These are phyloP conservation scores for Haemorhous mexicanus DNA, from an alignment of 2,113 vertebrate genomes.

Conservation along the genomic window DNA sequence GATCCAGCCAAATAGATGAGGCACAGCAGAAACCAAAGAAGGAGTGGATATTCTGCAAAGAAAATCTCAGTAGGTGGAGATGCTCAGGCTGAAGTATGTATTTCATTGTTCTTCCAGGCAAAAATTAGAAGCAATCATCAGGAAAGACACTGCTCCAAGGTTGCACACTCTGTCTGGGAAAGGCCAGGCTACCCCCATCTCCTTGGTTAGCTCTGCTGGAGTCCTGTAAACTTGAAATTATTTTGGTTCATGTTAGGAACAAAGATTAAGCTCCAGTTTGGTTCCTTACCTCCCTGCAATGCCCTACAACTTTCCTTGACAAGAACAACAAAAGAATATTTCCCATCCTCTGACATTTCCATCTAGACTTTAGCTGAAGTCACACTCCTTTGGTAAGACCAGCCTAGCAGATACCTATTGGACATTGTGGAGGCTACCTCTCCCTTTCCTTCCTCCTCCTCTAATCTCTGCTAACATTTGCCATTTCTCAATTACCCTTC, in stretches of 20 bases:
- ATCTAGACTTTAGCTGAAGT: not conserved
- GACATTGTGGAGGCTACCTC: not conserved
- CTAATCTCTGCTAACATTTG: not conserved
- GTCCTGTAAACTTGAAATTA: not conserved
- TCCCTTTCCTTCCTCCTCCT: not conserved
- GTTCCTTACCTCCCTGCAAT: not conserved
- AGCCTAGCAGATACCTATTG: not conserved
- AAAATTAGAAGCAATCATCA: not conserved
- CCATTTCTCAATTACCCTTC: not conserved
- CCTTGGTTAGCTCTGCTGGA: not conserved
- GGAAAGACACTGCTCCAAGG: not conserved
- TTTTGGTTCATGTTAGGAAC: not conserved
- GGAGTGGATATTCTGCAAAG: not conserved
- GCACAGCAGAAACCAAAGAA: not conserved
- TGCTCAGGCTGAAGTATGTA: not conserved
- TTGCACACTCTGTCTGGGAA: not conserved
- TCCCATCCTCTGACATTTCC: not conserved
- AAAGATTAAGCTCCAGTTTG: not conserved
- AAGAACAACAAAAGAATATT: not conserved
- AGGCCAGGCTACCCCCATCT: not conserved
- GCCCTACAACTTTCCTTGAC: not conserved
- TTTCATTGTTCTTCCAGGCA: not conserved
- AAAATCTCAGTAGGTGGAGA: not conserved
- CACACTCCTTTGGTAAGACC: not conserved
- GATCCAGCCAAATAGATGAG: not conserved